Evolutionary conservation across 2,888 invertebrate genomes (phyloP), one percentile per base, ranked within the genome.

Genomic region (Drosophila phalerata): DNA sequence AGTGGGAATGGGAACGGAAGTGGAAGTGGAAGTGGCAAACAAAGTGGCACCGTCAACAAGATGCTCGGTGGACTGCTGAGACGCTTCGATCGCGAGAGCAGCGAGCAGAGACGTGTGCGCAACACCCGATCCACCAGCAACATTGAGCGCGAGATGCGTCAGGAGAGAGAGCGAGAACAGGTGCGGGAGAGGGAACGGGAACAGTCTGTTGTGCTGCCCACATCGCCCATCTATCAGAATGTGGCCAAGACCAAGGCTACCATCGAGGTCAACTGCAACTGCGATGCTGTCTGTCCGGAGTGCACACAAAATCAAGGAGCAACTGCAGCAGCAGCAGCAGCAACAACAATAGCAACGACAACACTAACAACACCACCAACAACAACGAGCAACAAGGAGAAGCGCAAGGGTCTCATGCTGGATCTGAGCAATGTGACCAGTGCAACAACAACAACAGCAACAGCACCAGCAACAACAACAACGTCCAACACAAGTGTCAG

Each of bases 51-150:
- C 3, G 96, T 96, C 0, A 95, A 95, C 89, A 95, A 95, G 84
- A 96, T 97, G 47, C 92, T 97, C 64, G 96, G 96, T 0, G 96
- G 96, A 0, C 92, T 97, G 3, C 96, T 97, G 81, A 96, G 95
- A 79, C 96, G 95, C 91, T 95, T 94, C 91, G 95, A 96, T 91
- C 94, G 95, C 55, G 94, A 95, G 80, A 93, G 93, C 67, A 83
- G 73, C 30, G 93, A 93, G 83, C 90, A 91, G 55, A 77, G 87
- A 9, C 88, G 89, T 2, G 90, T 92, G 2, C 85, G 91, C 19
- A 92, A 79, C 67, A 90, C 92, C 0, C 91, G 92, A 9, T 92
- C 92, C 10, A 91, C 91, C 10, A 92, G 91, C 66, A 92, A 92
- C 64, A 92, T 92, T 57, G 92, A 93, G 48, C 79, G 90, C 0